Conservation (phyloP, 2,113 vertebrate species). For the Nycticebus coucang region DNA sequence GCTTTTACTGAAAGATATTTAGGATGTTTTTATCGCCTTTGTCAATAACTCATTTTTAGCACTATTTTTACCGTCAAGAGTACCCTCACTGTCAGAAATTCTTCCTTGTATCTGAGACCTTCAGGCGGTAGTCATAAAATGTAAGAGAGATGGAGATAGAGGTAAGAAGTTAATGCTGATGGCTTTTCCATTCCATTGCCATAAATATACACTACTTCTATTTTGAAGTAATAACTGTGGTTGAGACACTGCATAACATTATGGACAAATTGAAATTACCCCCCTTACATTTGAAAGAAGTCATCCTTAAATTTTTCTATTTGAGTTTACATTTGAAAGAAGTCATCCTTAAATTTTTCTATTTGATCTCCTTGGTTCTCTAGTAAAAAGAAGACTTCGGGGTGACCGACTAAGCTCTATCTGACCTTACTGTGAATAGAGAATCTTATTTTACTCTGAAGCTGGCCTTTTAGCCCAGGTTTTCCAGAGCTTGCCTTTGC, state of each 20-base stretch:
- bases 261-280: conserved; percentile 47
- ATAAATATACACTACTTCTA: background rate
- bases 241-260: background rate
- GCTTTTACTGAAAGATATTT: conserved; percentile 2
- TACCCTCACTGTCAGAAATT: background rate
- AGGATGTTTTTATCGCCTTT: conserved; percentile 24
- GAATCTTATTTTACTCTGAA: conserved; percentile 66
- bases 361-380: conserved; percentile 37
- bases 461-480: conserved; percentile 61
- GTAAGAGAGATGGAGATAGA: background rate
- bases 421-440: conserved; percentile 58
- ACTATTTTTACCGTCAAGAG: too few relatives aligned
- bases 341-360: conserved; percentile 42
- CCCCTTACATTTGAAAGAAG: conserved; percentile 8
- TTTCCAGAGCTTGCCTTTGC: conserved; percentile 59
- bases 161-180: background rate
- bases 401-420: conserved; percentile 49
- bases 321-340: conserved; percentile 28
- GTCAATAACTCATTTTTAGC: conserved; percentile 24
- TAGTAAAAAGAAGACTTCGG: conserved; percentile 50
- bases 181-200: background rate
- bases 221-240: conserved; percentile 3
- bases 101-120: background rate
- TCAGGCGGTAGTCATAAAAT: background rate
- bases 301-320: conserved; percentile 34